Percentiles rank a stretch among this genome's conserved stretches.
These are phyloP conservation scores for Pentalonia nigronervosa DNA, from an alignment of 1,140 invertebrate species.

Conservation along the genomic window DNA sequence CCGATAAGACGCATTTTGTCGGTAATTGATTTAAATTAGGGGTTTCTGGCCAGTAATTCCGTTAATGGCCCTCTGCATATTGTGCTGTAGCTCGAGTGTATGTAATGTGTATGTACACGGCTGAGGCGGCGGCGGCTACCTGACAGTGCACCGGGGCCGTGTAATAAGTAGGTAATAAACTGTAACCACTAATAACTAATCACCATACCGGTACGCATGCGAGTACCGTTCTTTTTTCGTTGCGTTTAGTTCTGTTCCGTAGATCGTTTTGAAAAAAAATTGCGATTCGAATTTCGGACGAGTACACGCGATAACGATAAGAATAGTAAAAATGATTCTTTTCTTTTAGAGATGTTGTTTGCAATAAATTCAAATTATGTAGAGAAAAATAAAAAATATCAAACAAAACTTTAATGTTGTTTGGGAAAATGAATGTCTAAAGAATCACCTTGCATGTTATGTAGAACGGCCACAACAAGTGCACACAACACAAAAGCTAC, in stretches of 20 bases:
- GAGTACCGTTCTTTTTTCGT: background rate
- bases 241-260: no score
- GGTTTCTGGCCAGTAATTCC: constrained; percentile 55
- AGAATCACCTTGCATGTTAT: background rate
- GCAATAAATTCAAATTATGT: background rate
- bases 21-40: constrained; percentile 58
- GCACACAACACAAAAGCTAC: background rate
- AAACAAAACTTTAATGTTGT: background rate
- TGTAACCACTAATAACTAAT: no score
- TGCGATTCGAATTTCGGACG: no score
- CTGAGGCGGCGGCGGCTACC: background rate
- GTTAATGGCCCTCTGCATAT: constrained; percentile 39
- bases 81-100: background rate
- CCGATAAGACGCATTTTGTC: constrained; percentile 58
- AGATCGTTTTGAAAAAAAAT: background rate
- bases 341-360: background rate
- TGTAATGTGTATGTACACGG: background rate
- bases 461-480: background rate
- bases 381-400: background rate
- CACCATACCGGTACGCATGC: no score
- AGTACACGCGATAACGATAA: background rate
- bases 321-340: background rate
- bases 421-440: background rate
- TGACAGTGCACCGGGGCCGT: background rate
- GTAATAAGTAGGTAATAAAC: background rate